A percentile compares a stretch with the other conserved stretches of the same genome.
Conservation (phyloP, 2,113 vertebrate species). For the Felis catus region DNA sequence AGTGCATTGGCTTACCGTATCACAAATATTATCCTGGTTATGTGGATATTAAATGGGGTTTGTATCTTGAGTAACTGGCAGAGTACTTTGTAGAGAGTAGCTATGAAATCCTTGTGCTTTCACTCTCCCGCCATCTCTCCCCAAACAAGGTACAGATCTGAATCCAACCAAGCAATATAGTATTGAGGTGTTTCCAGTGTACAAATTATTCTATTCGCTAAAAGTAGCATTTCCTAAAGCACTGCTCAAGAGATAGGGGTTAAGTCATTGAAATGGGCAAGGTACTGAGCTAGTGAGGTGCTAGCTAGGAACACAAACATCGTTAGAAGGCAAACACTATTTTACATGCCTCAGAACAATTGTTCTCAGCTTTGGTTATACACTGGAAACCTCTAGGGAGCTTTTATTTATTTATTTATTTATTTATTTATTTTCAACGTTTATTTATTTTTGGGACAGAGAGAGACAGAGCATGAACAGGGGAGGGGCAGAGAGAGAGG, state of each 20-base stretch:
- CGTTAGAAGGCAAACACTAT: not conserved
- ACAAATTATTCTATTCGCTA: not conserved
- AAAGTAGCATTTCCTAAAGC: constrained; percentile 12
- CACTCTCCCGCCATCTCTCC: not conserved
- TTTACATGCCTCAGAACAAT: not conserved
- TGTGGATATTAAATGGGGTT: not conserved
- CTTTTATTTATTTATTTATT: not conserved
- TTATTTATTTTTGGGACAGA: too few relatives aligned
- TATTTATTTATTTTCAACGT: too few relatives aligned
- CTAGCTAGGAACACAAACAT: not conserved
- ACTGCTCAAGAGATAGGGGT: not conserved
- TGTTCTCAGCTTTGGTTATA: not conserved
- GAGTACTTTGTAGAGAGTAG: not conserved
- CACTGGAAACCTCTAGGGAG: not conserved
- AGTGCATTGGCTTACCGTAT: not conserved
- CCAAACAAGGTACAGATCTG: not conserved
- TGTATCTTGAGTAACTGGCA: not conserved
- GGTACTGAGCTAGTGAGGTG: not conserved
- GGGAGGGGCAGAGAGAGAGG: too few relatives aligned
- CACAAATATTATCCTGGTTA: not conserved
- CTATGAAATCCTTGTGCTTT: not conserved
- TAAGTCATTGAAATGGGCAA: not conserved
- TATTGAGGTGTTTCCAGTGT: not conserved
- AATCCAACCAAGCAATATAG: not conserved
- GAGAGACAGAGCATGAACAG: too few relatives aligned